These are phyloP conservation scores for Rhinoderma darwinii DNA, from an alignment of 2,113 vertebrate species.

Conservation along the genomic window DNA sequence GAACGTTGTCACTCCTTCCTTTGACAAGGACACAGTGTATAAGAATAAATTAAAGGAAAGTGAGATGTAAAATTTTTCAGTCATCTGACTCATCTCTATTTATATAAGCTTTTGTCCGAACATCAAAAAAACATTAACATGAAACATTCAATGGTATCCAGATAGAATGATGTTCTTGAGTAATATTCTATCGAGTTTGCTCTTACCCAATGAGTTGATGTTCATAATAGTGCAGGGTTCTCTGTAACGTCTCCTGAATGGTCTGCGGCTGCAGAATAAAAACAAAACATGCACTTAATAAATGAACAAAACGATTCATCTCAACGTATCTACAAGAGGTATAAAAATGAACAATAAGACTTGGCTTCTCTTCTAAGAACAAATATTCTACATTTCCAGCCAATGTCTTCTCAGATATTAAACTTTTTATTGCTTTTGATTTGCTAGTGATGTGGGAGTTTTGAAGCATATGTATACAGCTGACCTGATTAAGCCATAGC, in stretches of 20 bases:
- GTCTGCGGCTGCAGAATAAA: constrained; percentile 85
- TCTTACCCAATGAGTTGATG: constrained; percentile 91
- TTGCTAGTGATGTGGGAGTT: background rate
- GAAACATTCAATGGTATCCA: background rate
- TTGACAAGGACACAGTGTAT: too few species aligned
- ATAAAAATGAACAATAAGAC: background rate
- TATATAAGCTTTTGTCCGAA: background rate
- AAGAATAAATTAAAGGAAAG: background rate
- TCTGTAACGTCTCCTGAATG: constrained; percentile 91
- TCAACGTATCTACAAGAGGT: background rate
- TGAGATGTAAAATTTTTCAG: background rate
- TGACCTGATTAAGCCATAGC: constrained; percentile 32
- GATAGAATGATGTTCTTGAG: too few species aligned
- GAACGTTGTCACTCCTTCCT: too few species aligned
- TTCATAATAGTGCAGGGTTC: constrained; percentile 89
- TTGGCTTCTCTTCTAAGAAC: background rate
- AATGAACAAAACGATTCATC: background rate
- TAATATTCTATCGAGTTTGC: background rate
- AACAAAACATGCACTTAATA: background rate
- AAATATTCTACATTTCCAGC: background rate
- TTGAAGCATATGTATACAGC: background rate
- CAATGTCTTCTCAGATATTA: background rate
- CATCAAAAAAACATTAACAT: background rate
- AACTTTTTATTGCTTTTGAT: background rate
- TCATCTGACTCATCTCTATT: background rate